A percentile compares a stretch with the other conserved stretches of the same genome.
These are phyloP conservation scores for Drosophila neotestacea DNA, from an alignment of 2,888 invertebrate genomes.

Conservation along the genomic window DNA sequence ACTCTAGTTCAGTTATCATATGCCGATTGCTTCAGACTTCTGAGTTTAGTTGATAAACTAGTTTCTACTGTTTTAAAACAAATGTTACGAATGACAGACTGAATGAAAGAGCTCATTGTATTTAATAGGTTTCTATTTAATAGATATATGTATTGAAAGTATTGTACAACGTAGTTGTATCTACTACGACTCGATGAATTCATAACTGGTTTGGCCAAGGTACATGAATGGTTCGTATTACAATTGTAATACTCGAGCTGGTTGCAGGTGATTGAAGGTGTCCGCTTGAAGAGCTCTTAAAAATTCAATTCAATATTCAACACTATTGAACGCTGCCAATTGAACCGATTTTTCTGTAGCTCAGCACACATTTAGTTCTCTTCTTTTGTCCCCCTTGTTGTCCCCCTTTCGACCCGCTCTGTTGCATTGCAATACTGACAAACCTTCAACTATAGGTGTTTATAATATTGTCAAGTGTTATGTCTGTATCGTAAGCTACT, in stretches of 20 bases:
- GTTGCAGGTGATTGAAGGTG: constrained; percentile 10
- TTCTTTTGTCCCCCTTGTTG: no score
- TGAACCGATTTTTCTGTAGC: neutral
- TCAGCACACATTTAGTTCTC: neutral
- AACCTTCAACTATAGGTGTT: constrained; percentile 11
- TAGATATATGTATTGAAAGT: neutral
- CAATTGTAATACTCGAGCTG: constrained; percentile 7
- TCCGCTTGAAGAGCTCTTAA: constrained; percentile 7
- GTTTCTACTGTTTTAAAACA: constrained; percentile 27
- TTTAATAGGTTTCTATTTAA: constrained; percentile 27
- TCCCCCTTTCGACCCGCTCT: neutral
- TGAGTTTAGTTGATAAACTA: constrained; percentile 36
- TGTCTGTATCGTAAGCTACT: constrained; percentile 7
- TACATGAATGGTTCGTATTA: constrained; percentile 8
- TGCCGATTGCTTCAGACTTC: constrained; percentile 7
- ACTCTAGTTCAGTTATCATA: neutral
- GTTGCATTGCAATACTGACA: neutral
- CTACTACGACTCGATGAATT: constrained; percentile 1
- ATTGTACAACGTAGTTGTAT: constrained; percentile 4
- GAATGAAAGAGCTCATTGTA: constrained; percentile 27
- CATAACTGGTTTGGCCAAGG: constrained; percentile 14
- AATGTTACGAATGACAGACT: constrained; percentile 3
- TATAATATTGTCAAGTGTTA: constrained; percentile 15
- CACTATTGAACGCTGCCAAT: constrained; percentile 6
- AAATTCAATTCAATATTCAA: constrained; percentile 16